These are phyloP conservation scores for Cathartes aura DNA, from an alignment of 2,113 vertebrate genomes.

Conservation along the genomic window DNA sequence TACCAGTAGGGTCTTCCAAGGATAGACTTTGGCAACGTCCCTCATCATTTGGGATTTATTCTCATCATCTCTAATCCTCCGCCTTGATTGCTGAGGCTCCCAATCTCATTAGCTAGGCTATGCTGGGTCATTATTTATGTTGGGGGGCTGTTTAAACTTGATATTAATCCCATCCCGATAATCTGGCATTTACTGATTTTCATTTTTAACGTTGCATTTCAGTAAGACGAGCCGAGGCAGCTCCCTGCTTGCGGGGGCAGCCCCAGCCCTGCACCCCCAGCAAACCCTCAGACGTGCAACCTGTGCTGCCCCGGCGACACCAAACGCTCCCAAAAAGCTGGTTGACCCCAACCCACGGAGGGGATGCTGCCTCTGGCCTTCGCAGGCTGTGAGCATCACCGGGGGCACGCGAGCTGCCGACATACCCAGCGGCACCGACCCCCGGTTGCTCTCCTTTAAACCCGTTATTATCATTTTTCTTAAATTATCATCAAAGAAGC, in stretches of 20 bases:
- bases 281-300: accelerated
- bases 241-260: not conserved
- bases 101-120: slow-evolving; percentile 72
- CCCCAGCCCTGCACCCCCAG: not conserved
- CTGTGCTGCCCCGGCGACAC: accelerated
- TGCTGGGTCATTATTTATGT: not conserved
- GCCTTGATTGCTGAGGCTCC: slow-evolving; percentile 44
- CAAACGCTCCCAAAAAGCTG: not conserved
- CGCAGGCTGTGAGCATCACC: not conserved
- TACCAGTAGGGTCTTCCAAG: slow-evolving; percentile 36
- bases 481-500: not conserved
- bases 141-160: slow-evolving; percentile 40
- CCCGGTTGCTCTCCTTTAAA: not conserved
- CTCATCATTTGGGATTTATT: slow-evolving; percentile 67
- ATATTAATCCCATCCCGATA: slow-evolving; percentile 73
- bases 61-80: slow-evolving; percentile 58
- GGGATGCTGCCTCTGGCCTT: not conserved
- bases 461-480: not conserved
- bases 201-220: slow-evolving; percentile 69
- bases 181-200: slow-evolving; percentile 70
- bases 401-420: accelerated
- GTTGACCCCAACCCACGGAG: accelerated
- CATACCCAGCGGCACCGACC: not conserved
- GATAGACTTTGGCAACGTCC: slow-evolving; percentile 16
- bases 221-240: slow-evolving; percentile 5